Conservation (phyloP, 2,888 invertebrate species). For the Ormyrus nitidulus region DNA sequence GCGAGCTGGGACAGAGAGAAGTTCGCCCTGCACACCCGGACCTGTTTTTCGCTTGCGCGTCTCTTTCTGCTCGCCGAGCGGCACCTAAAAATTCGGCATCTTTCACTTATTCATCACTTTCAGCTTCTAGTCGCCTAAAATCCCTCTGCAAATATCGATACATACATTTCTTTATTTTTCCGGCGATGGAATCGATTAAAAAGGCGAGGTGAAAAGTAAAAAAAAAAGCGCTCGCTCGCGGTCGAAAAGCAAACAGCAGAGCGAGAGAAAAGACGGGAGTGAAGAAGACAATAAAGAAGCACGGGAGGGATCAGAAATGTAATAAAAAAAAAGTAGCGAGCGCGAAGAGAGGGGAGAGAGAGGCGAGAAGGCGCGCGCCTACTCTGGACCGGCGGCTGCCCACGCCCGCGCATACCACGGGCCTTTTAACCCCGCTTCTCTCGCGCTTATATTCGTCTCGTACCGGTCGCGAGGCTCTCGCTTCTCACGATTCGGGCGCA, state of each 20-base stretch:
- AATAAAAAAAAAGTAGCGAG: too few relatives aligned
- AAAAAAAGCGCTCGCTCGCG: not conserved
- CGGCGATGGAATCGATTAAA: not conserved
- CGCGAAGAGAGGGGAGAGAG: constrained; percentile 4
- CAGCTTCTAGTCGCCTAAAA: too few relatives aligned
- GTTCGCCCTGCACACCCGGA: not conserved
- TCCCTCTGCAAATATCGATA: too few relatives aligned
- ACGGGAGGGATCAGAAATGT: too few relatives aligned
- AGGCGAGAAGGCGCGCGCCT: constrained; percentile 54
- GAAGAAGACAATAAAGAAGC: too few relatives aligned
- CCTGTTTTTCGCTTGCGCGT: constrained; percentile 57
- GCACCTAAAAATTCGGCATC: too few relatives aligned
- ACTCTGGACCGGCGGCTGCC: constrained; percentile 65
- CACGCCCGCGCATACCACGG: constrained; percentile 66
- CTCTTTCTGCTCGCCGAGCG: too few relatives aligned
- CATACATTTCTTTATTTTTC: too few relatives aligned
- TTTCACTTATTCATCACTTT: too few relatives aligned
- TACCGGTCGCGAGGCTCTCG: not conserved
- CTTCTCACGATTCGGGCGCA: constrained; percentile 59
- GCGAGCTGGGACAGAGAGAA: constrained; percentile 18
- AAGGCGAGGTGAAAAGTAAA: constrained; percentile 10
- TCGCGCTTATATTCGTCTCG: constrained; percentile 23
- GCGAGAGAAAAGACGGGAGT: constrained; percentile 1
- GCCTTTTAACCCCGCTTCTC: constrained; percentile 64
- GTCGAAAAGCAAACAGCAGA: too few relatives aligned